phyloP scores from a whole-genome alignment of 92 coral and sea anemone species.

The Porites lobata region DNA sequence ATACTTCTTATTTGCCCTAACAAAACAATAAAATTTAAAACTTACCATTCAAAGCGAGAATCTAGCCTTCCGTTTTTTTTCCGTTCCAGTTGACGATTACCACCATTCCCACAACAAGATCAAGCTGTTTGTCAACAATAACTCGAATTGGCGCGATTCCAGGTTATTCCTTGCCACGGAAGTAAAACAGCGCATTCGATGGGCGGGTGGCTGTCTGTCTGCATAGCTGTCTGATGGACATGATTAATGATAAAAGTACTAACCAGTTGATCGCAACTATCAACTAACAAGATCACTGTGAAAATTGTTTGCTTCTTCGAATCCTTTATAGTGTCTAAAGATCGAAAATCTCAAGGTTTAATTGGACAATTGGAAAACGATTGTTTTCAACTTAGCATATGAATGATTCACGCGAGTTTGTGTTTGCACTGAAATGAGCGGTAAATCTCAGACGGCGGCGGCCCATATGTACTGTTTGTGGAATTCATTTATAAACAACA shows the following conservation, averaged over 20 bases:
- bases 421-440: constrained; percentile 14
- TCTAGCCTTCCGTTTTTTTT: constrained; percentile 20
- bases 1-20: no score
- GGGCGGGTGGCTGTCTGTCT: constrained; percentile 7
- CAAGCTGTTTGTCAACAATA: constrained; percentile 3
- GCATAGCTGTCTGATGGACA: constrained; percentile 20
- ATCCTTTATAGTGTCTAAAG: constrained; percentile 5
- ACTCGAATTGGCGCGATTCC: constrained; percentile 19
- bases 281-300: neutral
- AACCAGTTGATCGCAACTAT: neutral
- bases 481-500: no score
- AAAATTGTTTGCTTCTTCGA: neutral
- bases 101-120: constrained; percentile 28
- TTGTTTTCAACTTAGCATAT: constrained; percentile 29
- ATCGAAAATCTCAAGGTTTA: constrained; percentile 25
- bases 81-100: constrained; percentile 29
- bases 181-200: constrained; percentile 16
- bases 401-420: constrained; percentile 17
- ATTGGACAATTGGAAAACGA: constrained; percentile 21
- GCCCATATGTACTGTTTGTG: no score
- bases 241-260: neutral
- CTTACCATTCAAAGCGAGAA: constrained; percentile 26
- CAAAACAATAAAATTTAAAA: neutral
- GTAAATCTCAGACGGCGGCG: neutral
- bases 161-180: neutral